Evolutionary conservation across 2,113 vertebrate genomes (phyloP), one percentile per base, ranked within the genome.

Genomic region (Rissa tridactyla): DNA sequence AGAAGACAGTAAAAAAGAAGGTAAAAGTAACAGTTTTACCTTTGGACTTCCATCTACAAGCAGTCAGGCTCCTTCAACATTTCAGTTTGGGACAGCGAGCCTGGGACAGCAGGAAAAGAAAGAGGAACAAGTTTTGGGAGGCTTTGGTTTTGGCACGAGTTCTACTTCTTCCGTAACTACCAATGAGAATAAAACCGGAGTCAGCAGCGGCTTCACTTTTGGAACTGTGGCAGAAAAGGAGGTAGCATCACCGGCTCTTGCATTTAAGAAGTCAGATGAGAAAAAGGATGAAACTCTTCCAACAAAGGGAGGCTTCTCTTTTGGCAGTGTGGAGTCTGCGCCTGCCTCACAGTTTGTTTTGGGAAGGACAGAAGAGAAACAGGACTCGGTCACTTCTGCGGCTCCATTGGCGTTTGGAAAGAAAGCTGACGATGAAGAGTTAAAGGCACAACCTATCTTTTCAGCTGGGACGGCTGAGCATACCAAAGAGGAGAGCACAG

Each of bases 331-430:
- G 60, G 97, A 97, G 47, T 27, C 97, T 47, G 44, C 92, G 5
- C 82, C 98, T 52, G 94, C 97, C 34, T 91, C 98, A 6, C 54
- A 98, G n/a, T 99, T 99, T 95, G 89, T 93, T 88, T 98, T 99
- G 97, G 98, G 99, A 92, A 99, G 99, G 96, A 97, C 98, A 51
- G 99, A 99, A 91, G 99, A 99, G 85, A 99, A 99, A 91, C 98
- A 98, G 69, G 98, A 99, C 85, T 86, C 94, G 5, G 93, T 98
- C 40, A 79, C 97, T 80, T 92, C 97, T 88, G 32, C 96, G 10
- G 92, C 97, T 58, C 91, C 97, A 2, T 97, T 99, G 66, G 75
- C 98, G 18, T 99, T 99, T 82, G 97, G 98, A 72, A 99, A 99
- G 92, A 99, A 99, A 84, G 80, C 94, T 40, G 98, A 99, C 62